Base-by-base conservation (phyloP, 2,888 invertebrate species). In the Miltochrista miniata region DNA sequence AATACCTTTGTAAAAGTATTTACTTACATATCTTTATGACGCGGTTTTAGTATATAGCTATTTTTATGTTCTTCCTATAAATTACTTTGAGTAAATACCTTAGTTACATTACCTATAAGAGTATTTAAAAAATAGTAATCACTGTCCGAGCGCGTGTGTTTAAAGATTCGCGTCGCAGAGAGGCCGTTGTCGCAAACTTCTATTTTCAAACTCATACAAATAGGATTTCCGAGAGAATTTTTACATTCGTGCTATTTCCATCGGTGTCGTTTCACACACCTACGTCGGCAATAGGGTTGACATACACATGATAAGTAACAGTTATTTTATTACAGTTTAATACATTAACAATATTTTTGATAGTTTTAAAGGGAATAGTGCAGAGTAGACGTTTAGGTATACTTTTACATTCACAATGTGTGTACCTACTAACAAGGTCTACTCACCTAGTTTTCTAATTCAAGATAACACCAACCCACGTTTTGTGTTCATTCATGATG, bases 211-310 rank as follows among this genome's bases (percentile, higher is more conserved):
- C 46, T 54, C 53, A 59, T 73, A 61, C 64, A 68, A 75, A 79
- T 76, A 78, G 74, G 70, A 76, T 80, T 85, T 85, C 85, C 85
- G 79, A 76, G 76, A 81, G 74, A 71, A 65, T 75, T 76, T 77
- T 74, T 72, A 66, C 68, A 66, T 62, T 34, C 55, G 50, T 54
- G 74, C 79, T 85, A 84, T 83, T 83, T 79, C 60, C 38, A 61
- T 41, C 67, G 70, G 65, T 70, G 74, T 69, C 71, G 72, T 69
- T 58, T 60, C 60, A 58, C 43, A 56, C 68, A 57, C 56, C 55
- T 46, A 66, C 67, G 51, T 50, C 33, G 54, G 42, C 47, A 36
- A 47, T 59, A 68, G 59, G 68, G 61, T 45, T 65, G 61, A 10
- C 11, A 56, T 39, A 31, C 3, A 31, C 10, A 2, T 5, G 1